Conservation (phyloP, 2,797 vertebrate species). For the Siniperca scherzeri region DNA sequence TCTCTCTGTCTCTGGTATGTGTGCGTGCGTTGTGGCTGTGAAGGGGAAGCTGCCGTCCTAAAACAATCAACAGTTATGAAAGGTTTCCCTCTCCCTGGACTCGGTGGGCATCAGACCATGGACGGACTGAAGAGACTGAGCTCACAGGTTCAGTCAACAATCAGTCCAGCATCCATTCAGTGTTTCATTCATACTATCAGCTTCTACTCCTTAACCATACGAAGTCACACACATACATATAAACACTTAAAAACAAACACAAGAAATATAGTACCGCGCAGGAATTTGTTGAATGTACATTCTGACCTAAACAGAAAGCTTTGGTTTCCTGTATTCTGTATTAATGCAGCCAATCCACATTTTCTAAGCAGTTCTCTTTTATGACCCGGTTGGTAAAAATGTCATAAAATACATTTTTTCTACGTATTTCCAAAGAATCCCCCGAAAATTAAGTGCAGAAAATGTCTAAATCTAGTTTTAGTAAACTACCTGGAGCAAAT, state of each 20-base stretch:
- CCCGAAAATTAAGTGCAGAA: too few species aligned
- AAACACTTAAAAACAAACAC: not conserved
- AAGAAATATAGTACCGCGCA: not conserved
- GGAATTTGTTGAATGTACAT: not conserved
- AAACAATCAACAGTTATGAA: constrained; percentile 25
- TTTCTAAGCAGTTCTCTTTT: too few species aligned
- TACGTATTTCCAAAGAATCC: too few species aligned
- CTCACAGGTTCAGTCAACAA: not conserved
- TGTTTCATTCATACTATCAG: constrained; percentile 5
- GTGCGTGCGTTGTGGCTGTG: not conserved
- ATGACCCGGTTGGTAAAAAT: too few species aligned
- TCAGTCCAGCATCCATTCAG: not conserved
- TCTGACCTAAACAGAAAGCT: not conserved
- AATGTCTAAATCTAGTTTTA: too few species aligned
- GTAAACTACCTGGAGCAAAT: too few species aligned
- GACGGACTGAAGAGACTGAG: not conserved
- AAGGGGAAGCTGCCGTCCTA: not conserved
- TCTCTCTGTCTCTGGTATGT: not conserved
- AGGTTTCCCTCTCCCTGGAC: constrained; percentile 2
- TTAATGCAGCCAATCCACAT: too few species aligned
- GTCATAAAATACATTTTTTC: too few species aligned
- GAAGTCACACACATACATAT: not conserved
- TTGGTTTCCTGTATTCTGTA: not conserved
- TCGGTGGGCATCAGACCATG: constrained; percentile 12
- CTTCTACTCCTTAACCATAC: not conserved